Base-by-base conservation (phyloP, 2,113 vertebrate genomes). In the Micronycteris hirsuta region DNA sequence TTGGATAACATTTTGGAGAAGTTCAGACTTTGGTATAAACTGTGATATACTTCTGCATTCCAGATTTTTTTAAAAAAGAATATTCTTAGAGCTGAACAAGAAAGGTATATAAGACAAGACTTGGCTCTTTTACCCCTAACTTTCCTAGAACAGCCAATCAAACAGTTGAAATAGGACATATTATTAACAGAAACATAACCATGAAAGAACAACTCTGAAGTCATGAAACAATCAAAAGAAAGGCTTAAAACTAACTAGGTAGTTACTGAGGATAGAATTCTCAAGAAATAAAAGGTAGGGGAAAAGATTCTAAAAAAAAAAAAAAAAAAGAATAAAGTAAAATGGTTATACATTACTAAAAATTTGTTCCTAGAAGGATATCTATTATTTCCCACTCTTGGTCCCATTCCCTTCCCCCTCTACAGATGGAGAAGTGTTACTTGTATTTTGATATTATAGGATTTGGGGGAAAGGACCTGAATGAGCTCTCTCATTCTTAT, bases 41-140 rank as follows among this genome's bases (percentile, higher is more conserved):
- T 92, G 49, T 36, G 54, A 95, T 24, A 20, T 94, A 73, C 63
- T 76, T 93, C 31, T 71, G 15, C 45, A 91, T 74, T 89, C 15
- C 19, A 89, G 73, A 83, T 67, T 52, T 10, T 56, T 56, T 61
- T 61, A 45, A 56, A 63, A 78, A 86, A 76, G 52, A 87, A 91
- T 13, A 41, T 81, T 93, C 22, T 88, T 33, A 56, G 36, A 67
- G 20, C n/a, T 83, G 49, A 77, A 80, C 2, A 93, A 83, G 80
- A 94, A 96, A 90, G 15, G 28, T 22, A 36, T 89, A 89, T 83
- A 70, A 86, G 94, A 85, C 16, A 96, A 91, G 77, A 95, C 13
- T 19, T 95, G 49, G 58, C 10, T 83, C 19, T 80, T 92, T 94
- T 9, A 36, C 22, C 13, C 5, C 13, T 93, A 93, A 93, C 15